Conservation (phyloP, 2,888 invertebrate genomes). For the Himalopsyche kuldschensis region DNA sequence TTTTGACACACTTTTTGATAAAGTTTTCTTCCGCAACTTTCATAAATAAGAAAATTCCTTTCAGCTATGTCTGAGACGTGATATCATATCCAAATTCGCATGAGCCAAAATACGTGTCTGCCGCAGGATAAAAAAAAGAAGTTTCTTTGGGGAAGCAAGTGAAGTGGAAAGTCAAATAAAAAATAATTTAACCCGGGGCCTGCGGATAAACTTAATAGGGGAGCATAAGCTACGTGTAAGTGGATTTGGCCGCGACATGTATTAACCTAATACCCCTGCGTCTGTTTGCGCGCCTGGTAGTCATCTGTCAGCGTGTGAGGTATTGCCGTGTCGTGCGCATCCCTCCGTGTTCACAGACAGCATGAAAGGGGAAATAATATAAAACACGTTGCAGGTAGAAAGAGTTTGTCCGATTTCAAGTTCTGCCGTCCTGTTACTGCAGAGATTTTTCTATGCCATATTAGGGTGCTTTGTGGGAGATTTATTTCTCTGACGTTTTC, state of each 20-base stretch:
- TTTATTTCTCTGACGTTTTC: too few relatives aligned
- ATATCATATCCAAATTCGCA: background rate
- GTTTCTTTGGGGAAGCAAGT: background rate
- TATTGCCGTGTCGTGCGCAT: background rate
- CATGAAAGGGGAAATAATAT: background rate
- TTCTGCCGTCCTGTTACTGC: background rate
- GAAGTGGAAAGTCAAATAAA: background rate
- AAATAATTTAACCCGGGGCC: background rate
- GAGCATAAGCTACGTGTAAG: background rate
- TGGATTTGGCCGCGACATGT: background rate
- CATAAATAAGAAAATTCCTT: background rate
- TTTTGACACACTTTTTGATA: too few relatives aligned
- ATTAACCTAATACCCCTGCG: background rate
- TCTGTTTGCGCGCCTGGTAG: slow-evolving; percentile 1
- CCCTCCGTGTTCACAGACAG: background rate
- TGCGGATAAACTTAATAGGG: background rate
- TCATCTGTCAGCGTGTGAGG: background rate
- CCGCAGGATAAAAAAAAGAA: background rate
- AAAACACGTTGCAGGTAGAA: background rate
- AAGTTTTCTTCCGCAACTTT: too few relatives aligned
- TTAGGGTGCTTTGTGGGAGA: background rate
- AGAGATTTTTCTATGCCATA: background rate
- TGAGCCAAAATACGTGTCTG: background rate
- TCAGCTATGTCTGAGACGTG: background rate
- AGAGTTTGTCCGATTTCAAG: background rate